A percentile compares a stretch with the other conserved stretches of the same genome.
These are phyloP conservation scores for Gryon sp. DNA, from an alignment of 1,140 invertebrate species.

Conservation along the genomic window DNA sequence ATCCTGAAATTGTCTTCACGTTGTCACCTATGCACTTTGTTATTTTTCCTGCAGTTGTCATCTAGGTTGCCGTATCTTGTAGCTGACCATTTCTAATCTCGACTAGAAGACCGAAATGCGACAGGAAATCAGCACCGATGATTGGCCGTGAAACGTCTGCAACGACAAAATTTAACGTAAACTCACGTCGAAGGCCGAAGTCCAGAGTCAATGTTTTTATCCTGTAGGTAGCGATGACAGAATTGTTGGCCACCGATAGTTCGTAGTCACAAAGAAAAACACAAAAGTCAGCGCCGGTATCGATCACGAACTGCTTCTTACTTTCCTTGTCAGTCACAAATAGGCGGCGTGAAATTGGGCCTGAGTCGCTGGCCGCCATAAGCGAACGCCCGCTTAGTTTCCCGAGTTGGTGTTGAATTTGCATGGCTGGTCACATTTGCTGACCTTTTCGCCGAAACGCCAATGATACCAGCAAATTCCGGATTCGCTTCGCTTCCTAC, in stretches of 20 bases:
- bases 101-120: slow-evolving; percentile 65
- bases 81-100: slow-evolving; percentile 64
- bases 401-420: neutral
- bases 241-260: slow-evolving; percentile 55
- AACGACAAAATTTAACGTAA: slow-evolving; percentile 71
- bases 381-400: slow-evolving; percentile 22
- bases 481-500: too few relatives aligned
- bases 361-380: slow-evolving; percentile 8
- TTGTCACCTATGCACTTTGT: neutral
- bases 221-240: slow-evolving; percentile 68
- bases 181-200: slow-evolving; percentile 65
- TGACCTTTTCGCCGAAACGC: neutral
- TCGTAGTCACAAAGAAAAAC: slow-evolving; percentile 46
- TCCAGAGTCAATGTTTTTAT: slow-evolving; percentile 64
- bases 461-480: neutral
- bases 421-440: neutral
- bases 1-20: slow-evolving; percentile 4
- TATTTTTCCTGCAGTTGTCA: neutral
- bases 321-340: slow-evolving; percentile 29
- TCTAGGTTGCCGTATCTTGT: slow-evolving; percentile 57
- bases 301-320: slow-evolving; percentile 23
- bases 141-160: slow-evolving; percentile 66
- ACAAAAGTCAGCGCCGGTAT: slow-evolving; percentile 44
- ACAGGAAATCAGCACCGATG: slow-evolving; percentile 50
- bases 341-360: slow-evolving; percentile 10